These are phyloP conservation scores for Rhimphoctona megacephalus DNA, from an alignment of 2,888 invertebrate genomes.

Conservation along the genomic window DNA sequence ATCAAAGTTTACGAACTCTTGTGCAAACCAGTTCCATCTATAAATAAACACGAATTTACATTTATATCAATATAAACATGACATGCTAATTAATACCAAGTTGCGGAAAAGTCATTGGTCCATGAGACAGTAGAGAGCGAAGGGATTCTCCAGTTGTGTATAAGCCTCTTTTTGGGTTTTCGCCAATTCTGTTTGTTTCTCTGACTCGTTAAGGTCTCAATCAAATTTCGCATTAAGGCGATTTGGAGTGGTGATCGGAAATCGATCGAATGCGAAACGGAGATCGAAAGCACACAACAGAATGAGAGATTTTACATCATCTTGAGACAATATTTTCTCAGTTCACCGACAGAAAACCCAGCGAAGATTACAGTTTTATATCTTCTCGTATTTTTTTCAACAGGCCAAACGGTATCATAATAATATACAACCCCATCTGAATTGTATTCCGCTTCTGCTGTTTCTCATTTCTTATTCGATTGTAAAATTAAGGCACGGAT, in stretches of 20 bases:
- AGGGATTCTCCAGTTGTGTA: slow-evolving; percentile 7
- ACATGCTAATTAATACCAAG: slow-evolving; percentile 43
- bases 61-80: slow-evolving; percentile 14
- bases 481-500: slow-evolving; percentile 13
- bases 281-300: not conserved
- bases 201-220: not conserved
- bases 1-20: slow-evolving; percentile 57
- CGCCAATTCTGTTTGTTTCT: not conserved
- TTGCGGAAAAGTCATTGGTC: slow-evolving; percentile 29
- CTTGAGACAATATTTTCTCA: slow-evolving; percentile 27
- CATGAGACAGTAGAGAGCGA: not conserved
- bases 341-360: not conserved
- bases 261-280: not conserved
- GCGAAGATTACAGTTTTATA: not conserved
- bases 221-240: not conserved
- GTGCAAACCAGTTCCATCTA: slow-evolving; percentile 1
- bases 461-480: slow-evolving; percentile 44
- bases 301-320: not conserved
- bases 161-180: slow-evolving; percentile 4
- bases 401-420: not conserved
- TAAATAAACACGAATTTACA: slow-evolving; percentile 6
- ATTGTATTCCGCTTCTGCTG: not conserved
- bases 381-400: slow-evolving; percentile 13
- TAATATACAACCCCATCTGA: slow-evolving; percentile 28
- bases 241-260: not conserved